phyloP scores from a whole-genome alignment of 2,113 vertebrate species.

The Cebidichthys violaceus region DNA sequence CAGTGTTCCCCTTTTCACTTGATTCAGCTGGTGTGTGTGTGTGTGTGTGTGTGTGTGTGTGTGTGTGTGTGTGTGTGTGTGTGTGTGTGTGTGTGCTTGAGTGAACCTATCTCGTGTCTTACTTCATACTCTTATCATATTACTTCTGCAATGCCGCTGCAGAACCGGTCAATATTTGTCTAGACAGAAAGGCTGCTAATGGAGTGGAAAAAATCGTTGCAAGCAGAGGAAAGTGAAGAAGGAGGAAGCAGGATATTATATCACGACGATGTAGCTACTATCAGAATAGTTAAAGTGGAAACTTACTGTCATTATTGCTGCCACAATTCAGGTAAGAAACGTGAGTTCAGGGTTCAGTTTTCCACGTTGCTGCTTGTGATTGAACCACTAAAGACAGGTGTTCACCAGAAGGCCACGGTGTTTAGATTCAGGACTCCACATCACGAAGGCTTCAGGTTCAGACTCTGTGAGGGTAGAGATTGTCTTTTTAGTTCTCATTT shows the following conservation, averaged over 20 bases:
- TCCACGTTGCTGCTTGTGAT: not conserved
- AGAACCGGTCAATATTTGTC: constrained; percentile 56
- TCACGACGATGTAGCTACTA: not conserved
- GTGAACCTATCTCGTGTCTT: constrained; percentile 14
- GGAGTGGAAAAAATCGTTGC: not conserved
- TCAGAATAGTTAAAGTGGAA: not conserved
- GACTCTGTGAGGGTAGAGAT: not conserved
- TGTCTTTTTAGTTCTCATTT: not conserved
- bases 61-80: not conserved
- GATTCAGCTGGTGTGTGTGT: not conserved
- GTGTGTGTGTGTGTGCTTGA: not conserved
- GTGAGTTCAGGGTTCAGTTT: not conserved
- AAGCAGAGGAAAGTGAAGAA: not conserved
- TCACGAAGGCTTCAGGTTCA: constrained; percentile 4
- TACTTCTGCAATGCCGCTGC: not conserved
- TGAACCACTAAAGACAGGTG: too few relatives aligned
- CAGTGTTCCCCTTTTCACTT: not conserved
- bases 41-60: not conserved
- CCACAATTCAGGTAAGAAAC: not conserved
- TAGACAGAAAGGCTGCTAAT: constrained; percentile 30
- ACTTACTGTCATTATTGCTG: not conserved
- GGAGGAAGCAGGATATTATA: not conserved
- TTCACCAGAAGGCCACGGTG: not conserved
- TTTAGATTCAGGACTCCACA: constrained; percentile 1
- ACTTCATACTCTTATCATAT: constrained; percentile 21